A percentile compares a stretch with the other conserved stretches of the same genome.
These are phyloP conservation scores for Sapajus apella DNA, from an alignment of 2,113 vertebrate genomes.

Conservation along the genomic window DNA sequence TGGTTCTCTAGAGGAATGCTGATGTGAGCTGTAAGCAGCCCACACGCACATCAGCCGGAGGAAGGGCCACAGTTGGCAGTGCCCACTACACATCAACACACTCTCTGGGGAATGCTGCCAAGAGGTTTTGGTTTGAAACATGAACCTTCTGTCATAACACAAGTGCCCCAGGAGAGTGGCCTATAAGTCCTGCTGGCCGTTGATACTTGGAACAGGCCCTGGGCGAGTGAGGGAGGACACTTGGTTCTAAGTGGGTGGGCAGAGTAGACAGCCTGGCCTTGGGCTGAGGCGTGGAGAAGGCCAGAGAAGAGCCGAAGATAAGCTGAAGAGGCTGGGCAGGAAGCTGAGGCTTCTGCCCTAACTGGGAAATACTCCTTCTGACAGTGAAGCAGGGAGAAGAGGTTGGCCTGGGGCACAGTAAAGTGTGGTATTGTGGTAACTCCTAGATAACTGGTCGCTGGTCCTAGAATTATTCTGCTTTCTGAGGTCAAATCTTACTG, in stretches of 20 bases:
- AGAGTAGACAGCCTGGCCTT: background rate
- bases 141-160: background rate
- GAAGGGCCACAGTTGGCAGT: background rate
- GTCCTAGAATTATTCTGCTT: background rate
- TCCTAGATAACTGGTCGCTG: background rate
- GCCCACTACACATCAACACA: background rate
- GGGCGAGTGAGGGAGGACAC: background rate
- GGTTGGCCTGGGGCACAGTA: background rate
- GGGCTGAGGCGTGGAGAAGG: background rate
- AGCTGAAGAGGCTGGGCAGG: background rate
- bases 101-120: background rate
- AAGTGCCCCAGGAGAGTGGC: background rate
- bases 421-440: background rate
- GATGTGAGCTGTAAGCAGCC: background rate
- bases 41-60: background rate
- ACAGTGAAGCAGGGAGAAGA: background rate
- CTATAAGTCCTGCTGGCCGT: background rate
- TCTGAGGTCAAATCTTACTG: background rate
- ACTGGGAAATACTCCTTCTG: background rate
- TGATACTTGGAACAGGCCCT: background rate
- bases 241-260: background rate
- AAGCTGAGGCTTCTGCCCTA: background rate
- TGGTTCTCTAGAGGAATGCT: background rate
- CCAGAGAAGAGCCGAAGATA: background rate
- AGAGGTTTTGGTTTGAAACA: background rate